Conservation (phyloP, 2,113 vertebrate species). For the Lampris incognitus region DNA sequence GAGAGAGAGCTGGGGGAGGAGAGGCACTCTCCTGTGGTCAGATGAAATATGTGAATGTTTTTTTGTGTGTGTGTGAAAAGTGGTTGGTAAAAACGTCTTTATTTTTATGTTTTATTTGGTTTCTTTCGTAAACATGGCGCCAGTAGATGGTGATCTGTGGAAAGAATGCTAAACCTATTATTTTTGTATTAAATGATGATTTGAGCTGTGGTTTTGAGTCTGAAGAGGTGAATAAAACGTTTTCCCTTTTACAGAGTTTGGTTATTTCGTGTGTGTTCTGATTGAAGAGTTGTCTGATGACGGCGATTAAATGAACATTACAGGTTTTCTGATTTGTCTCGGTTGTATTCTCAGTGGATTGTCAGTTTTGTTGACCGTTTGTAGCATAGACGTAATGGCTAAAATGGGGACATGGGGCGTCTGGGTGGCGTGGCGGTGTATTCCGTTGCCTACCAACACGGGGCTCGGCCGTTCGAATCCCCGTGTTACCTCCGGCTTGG, state of each 20-base stretch:
- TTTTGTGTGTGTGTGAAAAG: conserved; percentile 3
- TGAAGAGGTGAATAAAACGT: conserved; percentile 64
- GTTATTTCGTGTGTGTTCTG: not conserved
- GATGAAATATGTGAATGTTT: conserved; percentile 35
- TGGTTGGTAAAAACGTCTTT: conserved; percentile 16
- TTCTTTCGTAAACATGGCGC: conserved; percentile 34
- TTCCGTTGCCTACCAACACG: too few species aligned
- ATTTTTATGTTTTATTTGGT: conserved; percentile 31
- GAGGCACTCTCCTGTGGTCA: conserved; percentile 17
- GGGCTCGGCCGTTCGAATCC: too few species aligned
- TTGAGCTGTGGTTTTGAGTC: conserved; percentile 16
- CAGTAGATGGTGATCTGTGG: conserved; percentile 23
- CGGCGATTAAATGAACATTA: too few species aligned
- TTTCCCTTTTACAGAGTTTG: conserved; percentile 26
- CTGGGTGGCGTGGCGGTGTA: too few species aligned
- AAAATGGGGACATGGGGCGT: too few species aligned
- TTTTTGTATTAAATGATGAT: not conserved
- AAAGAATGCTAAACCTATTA: conserved; percentile 60
- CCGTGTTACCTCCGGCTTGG: too few species aligned
- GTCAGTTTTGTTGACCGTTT: too few species aligned
- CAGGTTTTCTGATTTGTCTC: too few species aligned
- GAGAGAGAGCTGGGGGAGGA: conserved; percentile 45
- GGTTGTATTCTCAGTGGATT: too few species aligned
- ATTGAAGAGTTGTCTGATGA: too few species aligned
- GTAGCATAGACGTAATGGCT: too few species aligned